Evolutionary conservation across 2,888 invertebrate species (phyloP), one percentile per base, ranked within the genome.

Genomic region (Lasioglossum lativentre): DNA sequence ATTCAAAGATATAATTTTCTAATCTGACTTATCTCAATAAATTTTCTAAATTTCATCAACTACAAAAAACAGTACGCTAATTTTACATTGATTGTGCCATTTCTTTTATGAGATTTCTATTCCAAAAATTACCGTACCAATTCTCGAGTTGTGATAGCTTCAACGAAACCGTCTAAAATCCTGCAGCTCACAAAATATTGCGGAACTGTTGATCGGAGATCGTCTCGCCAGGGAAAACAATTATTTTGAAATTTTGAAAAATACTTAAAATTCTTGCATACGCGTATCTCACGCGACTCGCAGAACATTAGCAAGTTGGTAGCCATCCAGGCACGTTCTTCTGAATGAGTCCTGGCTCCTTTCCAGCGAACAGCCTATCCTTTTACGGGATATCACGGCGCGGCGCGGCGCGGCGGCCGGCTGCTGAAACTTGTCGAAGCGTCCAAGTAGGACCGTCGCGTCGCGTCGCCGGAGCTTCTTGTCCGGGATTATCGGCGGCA

Each of bases 231-330:
- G 30, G 23, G 45, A 16, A 45, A 42, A 16, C 42, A 45, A 34
- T 63, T 66, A n/a, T 47, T 45, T 23, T 5, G 16, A 47, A 34
- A 77, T 77, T 68, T 68, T 38, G 34, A 47, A 47, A 70, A 70
- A 47, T 63, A 8, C 23, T 47, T 47, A 16, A n/a, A 23, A 38
- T 14, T 12, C 47, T n/a, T 86, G 80, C 75, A 80, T 83, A 84
- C 82, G 82, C 78, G 88, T 86, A 86, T 83, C 81, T 88, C 82
- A 78, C 75, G 71, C 76, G 68, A 56, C 87, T 83, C 80, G 85
- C 80, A 82, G 92, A 88, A 92, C 92, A 92, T 93, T 93, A 92
- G 92, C 92, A 91, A 93, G 91, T 93, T 92, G 93, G 92, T 93
- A 88, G 91, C 87, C 86, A 88, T 92, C 93, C 92, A 92, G 93